phyloP scores from a whole-genome alignment of 2,888 invertebrate species.

The Rhaphigaster nebulosa region DNA sequence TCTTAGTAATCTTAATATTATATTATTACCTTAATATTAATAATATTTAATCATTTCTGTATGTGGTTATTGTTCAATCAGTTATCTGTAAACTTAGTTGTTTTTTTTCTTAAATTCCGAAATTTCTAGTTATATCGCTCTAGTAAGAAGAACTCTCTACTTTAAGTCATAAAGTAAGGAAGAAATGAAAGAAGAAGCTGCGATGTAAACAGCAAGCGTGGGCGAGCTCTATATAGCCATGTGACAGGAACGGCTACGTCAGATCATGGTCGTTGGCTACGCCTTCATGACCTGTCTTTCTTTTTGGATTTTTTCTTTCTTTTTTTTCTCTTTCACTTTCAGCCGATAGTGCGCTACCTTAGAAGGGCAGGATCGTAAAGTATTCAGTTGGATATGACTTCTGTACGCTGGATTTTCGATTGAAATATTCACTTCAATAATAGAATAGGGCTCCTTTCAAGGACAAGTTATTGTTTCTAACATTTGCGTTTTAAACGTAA shows the following conservation, averaged over 20 bases:
- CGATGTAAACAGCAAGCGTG: not conserved
- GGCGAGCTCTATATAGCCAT: conserved; percentile 54
- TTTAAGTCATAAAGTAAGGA: not conserved
- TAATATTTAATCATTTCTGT: no score
- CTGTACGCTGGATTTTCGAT: not conserved
- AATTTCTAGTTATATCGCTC: not conserved
- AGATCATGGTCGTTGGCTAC: conserved; percentile 27
- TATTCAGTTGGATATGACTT: not conserved
- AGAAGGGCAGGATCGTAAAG: not conserved
- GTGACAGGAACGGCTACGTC: conserved; percentile 47
- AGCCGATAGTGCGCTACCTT: not conserved
- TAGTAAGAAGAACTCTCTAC: not conserved
- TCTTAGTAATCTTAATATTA: no score
- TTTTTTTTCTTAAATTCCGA: not conserved
- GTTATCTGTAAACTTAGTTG: no score
- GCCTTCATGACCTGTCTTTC: not conserved
- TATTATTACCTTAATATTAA: no score
- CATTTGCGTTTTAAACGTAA: no score
- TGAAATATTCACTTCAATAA: not conserved
- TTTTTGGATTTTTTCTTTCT: not conserved
- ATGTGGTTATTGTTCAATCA: no score
- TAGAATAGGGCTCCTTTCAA: not conserved
- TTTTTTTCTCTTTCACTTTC: conserved; percentile 34
- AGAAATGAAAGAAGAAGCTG: conserved; percentile 6
- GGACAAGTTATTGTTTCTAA: no score